Percentiles rank a stretch among this genome's conserved stretches.
phyloP scores from a whole-genome alignment of 2,113 vertebrate genomes.

The Cottus gobio region DNA sequence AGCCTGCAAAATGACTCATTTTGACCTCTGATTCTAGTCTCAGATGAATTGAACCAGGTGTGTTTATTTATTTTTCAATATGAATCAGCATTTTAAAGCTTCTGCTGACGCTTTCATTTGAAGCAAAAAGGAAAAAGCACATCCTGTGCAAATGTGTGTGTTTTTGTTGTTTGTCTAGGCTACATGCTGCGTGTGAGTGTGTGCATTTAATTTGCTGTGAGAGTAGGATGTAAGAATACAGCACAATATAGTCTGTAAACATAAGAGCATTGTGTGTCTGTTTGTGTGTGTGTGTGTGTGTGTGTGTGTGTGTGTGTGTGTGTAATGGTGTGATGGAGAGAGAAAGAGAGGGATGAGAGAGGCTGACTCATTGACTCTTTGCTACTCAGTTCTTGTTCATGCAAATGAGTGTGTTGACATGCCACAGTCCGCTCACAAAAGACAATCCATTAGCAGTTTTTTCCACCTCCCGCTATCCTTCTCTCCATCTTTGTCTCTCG shows the following conservation, averaged over 20 bases:
- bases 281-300: slow-evolving; percentile 23
- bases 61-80: background rate
- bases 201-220: slow-evolving; percentile 5
- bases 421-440: slow-evolving; percentile 62
- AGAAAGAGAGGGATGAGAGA: slow-evolving; percentile 4
- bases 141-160: background rate
- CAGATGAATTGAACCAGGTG: background rate
- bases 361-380: slow-evolving; percentile 73
- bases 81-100: background rate
- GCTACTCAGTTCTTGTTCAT: slow-evolving; percentile 64
- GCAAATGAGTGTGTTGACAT: slow-evolving; percentile 74
- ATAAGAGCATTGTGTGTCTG: slow-evolving; percentile 36
- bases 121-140: background rate
- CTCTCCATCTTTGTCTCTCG: slow-evolving; percentile 9
- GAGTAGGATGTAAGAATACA: slow-evolving; percentile 28
- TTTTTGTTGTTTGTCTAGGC: background rate
- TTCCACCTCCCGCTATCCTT: slow-evolving; percentile 40
- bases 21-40: background rate
- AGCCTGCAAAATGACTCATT: background rate
- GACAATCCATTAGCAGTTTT: slow-evolving; percentile 53
- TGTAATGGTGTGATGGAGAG: background rate
- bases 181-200: background rate
- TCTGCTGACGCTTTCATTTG: background rate
- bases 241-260: slow-evolving; percentile 42
- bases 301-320: slow-evolving; percentile 13